Percentiles rank a stretch among this genome's conserved stretches.
Evolutionary conservation across 2,888 invertebrate species (phyloP).

Genomic region (Troides aeacus): DNA sequence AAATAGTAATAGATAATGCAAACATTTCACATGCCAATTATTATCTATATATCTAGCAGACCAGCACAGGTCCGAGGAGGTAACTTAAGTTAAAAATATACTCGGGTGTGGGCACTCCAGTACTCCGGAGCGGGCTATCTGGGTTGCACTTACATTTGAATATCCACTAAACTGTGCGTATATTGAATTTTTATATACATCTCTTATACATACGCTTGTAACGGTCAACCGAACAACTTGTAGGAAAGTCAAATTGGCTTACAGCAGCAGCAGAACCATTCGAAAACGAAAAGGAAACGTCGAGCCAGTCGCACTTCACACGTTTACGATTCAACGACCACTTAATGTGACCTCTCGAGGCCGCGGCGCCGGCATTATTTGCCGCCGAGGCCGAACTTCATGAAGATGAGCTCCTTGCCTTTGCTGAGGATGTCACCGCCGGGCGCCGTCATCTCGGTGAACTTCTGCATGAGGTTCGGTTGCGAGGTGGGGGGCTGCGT

Average conservation of each 20-base stretch:
- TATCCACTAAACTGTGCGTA: constrained; percentile 79
- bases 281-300: constrained; percentile 31
- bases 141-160: constrained; percentile 74
- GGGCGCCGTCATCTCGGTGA: constrained; percentile 92
- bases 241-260: constrained; percentile 53
- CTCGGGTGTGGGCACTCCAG: constrained; percentile 61
- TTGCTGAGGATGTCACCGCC: constrained; percentile 95
- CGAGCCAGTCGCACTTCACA: constrained; percentile 33
- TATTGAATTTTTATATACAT: constrained; percentile 77
- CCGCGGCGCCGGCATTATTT: constrained; percentile 79
- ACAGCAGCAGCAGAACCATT: constrained; percentile 40
- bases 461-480: constrained; percentile 93
- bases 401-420: constrained; percentile 96
- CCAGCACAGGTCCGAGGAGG: constrained; percentile 62
- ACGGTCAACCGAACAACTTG: constrained; percentile 52
- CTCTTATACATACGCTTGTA: constrained; percentile 52
- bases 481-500: constrained; percentile 67
- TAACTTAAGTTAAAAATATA: constrained; percentile 66
- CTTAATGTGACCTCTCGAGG: constrained; percentile 43
- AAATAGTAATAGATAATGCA: constrained; percentile 45
- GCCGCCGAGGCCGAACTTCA: constrained; percentile 94
- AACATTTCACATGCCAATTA: constrained; percentile 55
- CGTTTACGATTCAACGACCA: constrained; percentile 32
- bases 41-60: constrained; percentile 65
- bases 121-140: constrained; percentile 59